Percentiles rank a stretch among this genome's conserved stretches.
Conservation (phyloP, 2,888 invertebrate genomes). For the Tetragonisca angustula region DNA sequence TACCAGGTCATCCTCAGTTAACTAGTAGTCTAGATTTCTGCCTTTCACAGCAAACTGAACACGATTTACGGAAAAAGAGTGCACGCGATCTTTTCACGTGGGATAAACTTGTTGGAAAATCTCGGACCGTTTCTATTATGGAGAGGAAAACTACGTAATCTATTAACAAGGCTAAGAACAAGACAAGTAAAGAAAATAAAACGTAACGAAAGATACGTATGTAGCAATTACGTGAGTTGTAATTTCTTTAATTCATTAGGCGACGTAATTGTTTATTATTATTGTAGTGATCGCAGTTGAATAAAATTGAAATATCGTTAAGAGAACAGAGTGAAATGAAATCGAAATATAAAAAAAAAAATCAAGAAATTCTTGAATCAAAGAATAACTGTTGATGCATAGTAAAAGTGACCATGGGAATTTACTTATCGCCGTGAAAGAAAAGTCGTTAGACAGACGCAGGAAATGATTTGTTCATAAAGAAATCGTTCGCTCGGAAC, state of each 20-base stretch:
- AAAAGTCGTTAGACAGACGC: conserved; percentile 50
- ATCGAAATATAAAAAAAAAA: not conserved
- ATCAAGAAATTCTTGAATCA: not conserved
- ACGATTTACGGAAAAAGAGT: conserved; percentile 54
- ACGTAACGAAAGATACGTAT: not conserved
- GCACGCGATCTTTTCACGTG: conserved; percentile 43
- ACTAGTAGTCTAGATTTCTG: conserved; percentile 59
- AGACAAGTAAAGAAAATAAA: not conserved
- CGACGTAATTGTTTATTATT: not conserved
- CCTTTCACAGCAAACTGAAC: conserved; percentile 65
- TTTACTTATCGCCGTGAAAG: conserved; percentile 31
- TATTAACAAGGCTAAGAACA: not conserved
- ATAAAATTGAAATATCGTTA: not conserved
- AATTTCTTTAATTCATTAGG: not conserved
- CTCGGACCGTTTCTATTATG: conserved; percentile 2
- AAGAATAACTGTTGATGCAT: too few species aligned
- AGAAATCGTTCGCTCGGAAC: conserved; percentile 56
- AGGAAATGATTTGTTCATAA: conserved; percentile 58
- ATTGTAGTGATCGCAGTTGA: too few species aligned
- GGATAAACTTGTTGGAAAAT: conserved; percentile 21
- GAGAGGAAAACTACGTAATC: conserved; percentile 15
- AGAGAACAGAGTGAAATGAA: not conserved
- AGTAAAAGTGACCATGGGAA: conserved; percentile 11
- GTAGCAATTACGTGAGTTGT: not conserved
- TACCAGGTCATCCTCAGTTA: conserved; percentile 70